phyloP scores from a whole-genome alignment of 2,797 vertebrate genomes.

The Pseudopleuronectes americanus region DNA sequence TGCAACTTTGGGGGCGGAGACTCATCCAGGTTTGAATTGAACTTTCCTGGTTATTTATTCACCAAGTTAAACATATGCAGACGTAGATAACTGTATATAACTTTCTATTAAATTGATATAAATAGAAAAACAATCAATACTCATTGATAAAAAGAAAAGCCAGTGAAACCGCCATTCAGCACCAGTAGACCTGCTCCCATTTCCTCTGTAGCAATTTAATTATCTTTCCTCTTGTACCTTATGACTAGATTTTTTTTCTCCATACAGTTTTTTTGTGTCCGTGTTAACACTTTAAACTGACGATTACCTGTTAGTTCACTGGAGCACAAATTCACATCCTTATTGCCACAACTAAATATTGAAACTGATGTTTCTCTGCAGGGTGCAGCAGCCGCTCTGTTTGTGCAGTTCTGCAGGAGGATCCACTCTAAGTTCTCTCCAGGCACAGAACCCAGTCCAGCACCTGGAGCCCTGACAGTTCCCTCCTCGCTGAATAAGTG shows the following conservation, averaged over 20 bases:
- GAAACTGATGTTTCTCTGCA: conserved; percentile 58
- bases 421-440: conserved; percentile 83
- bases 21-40: no score
- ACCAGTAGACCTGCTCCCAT: no score
- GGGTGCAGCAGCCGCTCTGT: conserved; percentile 86
- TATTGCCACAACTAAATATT: not conserved
- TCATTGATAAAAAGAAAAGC: no score
- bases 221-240: not conserved
- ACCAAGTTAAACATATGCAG: no score
- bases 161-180: no score
- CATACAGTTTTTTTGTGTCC: no score
- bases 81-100: no score
- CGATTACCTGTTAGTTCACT: not conserved
- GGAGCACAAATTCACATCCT: not conserved
- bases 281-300: not conserved
- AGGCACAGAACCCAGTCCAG: conserved; percentile 59
- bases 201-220: not conserved
- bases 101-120: no score
- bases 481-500: conserved; percentile 67
- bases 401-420: conserved; percentile 88
- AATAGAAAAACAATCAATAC: no score
- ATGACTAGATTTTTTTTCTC: no score
- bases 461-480: conserved; percentile 39
- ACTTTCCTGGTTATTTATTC: no score
- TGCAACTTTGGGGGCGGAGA: no score